Base-by-base conservation (phyloP, 1,140 invertebrate species). In the Steinernema feltiae region DNA sequence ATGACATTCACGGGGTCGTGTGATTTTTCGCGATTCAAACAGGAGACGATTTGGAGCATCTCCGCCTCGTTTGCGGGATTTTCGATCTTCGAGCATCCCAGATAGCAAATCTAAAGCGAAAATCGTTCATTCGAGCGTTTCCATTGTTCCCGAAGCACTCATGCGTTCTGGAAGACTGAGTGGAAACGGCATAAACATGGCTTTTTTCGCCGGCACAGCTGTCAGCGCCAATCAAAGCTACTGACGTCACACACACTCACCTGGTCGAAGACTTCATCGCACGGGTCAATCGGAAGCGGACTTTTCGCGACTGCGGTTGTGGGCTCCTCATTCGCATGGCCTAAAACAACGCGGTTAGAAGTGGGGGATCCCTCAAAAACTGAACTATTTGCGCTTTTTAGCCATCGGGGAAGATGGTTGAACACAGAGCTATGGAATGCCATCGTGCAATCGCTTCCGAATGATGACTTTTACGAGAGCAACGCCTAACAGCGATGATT, bases 11-110 rank as follows among this genome's bases (percentile, higher is more conserved):
- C 88, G 1, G 89, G 88, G 82, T 92, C 91, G 78, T 93, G 91
- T 74, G 90, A 91, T 46, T 88, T 87, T 82, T 92, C 91, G 80
- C 90, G 90, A 86, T 93, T 94, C 15, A 99, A 88, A 83, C 94
- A 92, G 53, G 91, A 91, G 92, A 98, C 97, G 84, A 96, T 96
- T 48, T 92, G 90, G 86, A 95, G 93, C 79, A 98, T 96, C 89
- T 98, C 96, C n/a, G 89, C 88, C 88, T 98, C 94, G 70, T 92
- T 95, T 86, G 94, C 92, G 1, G 95, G 94, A 1, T 94, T 93
- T 87, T 94, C 93, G 76, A 98, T 95, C 75, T 91, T 91, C 63
- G 94, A 93, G 15, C 93, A 93, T 32, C 96, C 95, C 75, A 98
- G 89, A 88, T 98, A 98, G 72, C 92, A 93, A 30, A 99, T 93